Evolutionary conservation across 2,888 invertebrate genomes (phyloP), one percentile per base, ranked within the genome.

Genomic region (Reticulitermes lucifugus): DNA sequence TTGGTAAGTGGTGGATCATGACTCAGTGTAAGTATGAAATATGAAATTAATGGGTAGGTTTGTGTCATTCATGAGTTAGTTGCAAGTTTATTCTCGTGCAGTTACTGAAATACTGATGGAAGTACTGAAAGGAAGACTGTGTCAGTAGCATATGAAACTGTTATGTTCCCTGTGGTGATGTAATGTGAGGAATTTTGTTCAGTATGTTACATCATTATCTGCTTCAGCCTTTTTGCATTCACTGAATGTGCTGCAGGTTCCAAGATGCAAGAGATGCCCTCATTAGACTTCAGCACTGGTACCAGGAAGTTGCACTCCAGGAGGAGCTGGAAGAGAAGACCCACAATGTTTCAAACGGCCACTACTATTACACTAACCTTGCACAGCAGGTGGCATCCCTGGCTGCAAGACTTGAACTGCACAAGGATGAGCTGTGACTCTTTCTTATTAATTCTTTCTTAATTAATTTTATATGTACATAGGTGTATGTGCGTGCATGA

Each of bases 311-410:
- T 10, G 80, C 84, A 60, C 25, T 25, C 1, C 70, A 65, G n/a
- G 86, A 87, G 81, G 65, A 70, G 25, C 14, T 81, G 21, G 81
- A 46, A 12, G 46, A 59, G 43, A 81, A 70, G 25, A n/a, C 70
- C n/a, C 55, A 29, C 21, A 70, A 46, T n/a, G 14, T n/a, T 14
- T 21, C n/a, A n/a, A 25, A 25, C 25, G 81, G 29, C 22, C 79
- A 79, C 29, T 71, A 79, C 55, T 85, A 85, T 35, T 85, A 80
- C 46, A 85, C 46, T 71, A 46, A 35, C 25, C 73, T 85, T 21
- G 85, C 80, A 51, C 35, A 70, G 25, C 43, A 65, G 25, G 43
- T 81, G 10, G 21, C 29, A 51, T 22, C 35, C 43, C 35, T 83
- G 51, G 51, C 18, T 25, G 29, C 21, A 46, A 43, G 41, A 46